Evolutionary conservation across 2,888 invertebrate species (phyloP).

Genomic region (Aquatica leii): DNA sequence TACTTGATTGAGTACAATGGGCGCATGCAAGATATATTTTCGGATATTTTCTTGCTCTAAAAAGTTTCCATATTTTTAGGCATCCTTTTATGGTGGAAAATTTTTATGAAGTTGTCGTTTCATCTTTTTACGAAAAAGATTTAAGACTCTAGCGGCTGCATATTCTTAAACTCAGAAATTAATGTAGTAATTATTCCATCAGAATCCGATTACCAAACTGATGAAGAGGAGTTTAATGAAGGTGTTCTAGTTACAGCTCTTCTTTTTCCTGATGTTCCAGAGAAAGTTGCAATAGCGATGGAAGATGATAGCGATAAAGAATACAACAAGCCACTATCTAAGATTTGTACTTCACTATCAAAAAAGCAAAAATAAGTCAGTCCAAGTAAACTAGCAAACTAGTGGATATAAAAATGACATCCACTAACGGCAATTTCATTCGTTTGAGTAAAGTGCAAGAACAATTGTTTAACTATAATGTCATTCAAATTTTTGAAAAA

Average conservation of each 20-base stretch:
- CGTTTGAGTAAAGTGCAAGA: background rate
- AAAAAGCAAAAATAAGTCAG: background rate
- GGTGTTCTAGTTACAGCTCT: background rate
- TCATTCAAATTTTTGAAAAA: background rate
- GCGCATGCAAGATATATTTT: background rate
- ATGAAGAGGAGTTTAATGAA: constrained; percentile 1
- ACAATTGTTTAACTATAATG: background rate
- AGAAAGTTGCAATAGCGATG: background rate
- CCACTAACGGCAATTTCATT: background rate
- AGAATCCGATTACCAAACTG: background rate
- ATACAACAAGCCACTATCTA: background rate
- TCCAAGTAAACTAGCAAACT: background rate
- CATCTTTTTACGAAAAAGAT: background rate
- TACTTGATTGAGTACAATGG: background rate
- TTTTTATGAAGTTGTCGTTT: background rate
- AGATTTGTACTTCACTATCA: background rate
- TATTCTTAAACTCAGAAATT: background rate
- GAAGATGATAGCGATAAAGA: constrained; percentile 2
- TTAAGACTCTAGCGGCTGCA: background rate
- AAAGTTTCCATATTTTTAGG: too few species aligned
- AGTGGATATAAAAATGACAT: background rate
- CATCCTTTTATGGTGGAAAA: background rate
- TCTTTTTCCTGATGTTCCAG: background rate
- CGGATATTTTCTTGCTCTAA: background rate
- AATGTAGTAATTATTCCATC: background rate